A percentile compares a stretch with the other conserved stretches of the same genome.
Conservation (phyloP, 2,888 invertebrate genomes). For the Stenoptilia bipunctidactyla region DNA sequence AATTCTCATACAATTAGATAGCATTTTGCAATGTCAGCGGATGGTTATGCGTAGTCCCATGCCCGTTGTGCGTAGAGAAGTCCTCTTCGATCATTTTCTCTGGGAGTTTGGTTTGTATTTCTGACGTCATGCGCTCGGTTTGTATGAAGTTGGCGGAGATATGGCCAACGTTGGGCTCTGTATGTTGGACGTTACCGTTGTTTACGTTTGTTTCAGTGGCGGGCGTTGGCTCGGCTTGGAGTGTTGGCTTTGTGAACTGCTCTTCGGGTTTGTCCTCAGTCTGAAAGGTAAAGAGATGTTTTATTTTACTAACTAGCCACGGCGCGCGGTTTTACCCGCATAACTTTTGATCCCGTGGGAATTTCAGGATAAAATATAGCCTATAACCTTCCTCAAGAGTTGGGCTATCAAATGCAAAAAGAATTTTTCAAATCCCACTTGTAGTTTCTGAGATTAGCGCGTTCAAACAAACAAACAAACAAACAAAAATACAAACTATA, state of each 20-base stretch:
- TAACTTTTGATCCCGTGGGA: no score
- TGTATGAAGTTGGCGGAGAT: constrained; percentile 53
- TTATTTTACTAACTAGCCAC: no score
- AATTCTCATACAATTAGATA: constrained; percentile 28
- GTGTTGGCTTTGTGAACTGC: constrained; percentile 26
- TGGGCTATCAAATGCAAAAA: no score
- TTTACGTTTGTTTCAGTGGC: constrained; percentile 21
- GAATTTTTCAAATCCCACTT: no score
- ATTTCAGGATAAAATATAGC: no score
- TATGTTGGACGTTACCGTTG: constrained; percentile 41
- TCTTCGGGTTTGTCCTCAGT: constrained; percentile 42
- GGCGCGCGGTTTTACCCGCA: no score
- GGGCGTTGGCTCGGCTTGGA: constrained; percentile 24
- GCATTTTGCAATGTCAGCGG: constrained; percentile 58
- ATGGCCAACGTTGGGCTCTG: constrained; percentile 29
- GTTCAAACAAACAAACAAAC: no score
- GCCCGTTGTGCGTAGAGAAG: constrained; percentile 61
- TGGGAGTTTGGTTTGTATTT: constrained; percentile 28
- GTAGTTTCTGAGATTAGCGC: no score
- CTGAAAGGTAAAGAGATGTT: constrained; percentile 22
- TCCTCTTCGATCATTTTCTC: constrained; percentile 38
- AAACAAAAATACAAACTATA: no score
- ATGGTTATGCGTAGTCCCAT: constrained; percentile 29
- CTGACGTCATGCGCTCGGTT: constrained; percentile 36
- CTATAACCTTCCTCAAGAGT: no score